Conservation (phyloP, 2,113 vertebrate genomes). For the Tachycineta bicolor region DNA sequence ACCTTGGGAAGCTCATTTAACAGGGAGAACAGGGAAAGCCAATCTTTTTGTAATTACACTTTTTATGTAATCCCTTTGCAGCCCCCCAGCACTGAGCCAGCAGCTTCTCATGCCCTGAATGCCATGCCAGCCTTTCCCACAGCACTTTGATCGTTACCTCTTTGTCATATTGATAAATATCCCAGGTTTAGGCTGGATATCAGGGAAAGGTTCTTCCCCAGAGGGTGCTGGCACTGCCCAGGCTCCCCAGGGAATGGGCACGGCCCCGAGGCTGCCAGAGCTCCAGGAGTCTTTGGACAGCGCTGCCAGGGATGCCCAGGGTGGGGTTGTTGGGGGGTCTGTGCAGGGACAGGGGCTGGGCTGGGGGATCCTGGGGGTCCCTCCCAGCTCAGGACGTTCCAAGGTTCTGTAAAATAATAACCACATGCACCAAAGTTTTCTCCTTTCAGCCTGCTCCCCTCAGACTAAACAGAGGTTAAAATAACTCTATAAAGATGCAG, state of each 20-base stretch:
- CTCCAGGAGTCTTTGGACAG: not conserved
- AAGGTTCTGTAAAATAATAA: not conserved
- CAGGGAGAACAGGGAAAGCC: not conserved
- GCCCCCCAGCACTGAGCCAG: not conserved
- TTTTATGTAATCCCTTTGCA: not conserved
- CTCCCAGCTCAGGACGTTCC: not conserved
- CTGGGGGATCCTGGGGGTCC: not conserved
- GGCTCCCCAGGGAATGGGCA: not conserved
- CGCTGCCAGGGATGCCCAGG: not conserved
- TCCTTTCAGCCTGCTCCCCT: not conserved
- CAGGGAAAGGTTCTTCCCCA: not conserved
- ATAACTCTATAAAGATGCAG: not conserved
- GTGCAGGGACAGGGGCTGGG: fast-evolving
- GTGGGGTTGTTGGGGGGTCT: not conserved
- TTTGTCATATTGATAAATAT: not conserved
- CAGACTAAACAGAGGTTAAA: not conserved
- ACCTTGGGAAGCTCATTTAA: not conserved
- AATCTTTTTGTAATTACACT: not conserved
- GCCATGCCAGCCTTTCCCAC: not conserved
- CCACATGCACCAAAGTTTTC: not conserved
- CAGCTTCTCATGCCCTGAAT: not conserved
- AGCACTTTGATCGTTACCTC: not conserved
- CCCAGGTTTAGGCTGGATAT: fast-evolving
- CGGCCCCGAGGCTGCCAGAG: not conserved
- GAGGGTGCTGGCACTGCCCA: not conserved